Evolutionary conservation across 1,140 invertebrate genomes (phyloP).

Genomic region (Rhagoletis pomonella): DNA sequence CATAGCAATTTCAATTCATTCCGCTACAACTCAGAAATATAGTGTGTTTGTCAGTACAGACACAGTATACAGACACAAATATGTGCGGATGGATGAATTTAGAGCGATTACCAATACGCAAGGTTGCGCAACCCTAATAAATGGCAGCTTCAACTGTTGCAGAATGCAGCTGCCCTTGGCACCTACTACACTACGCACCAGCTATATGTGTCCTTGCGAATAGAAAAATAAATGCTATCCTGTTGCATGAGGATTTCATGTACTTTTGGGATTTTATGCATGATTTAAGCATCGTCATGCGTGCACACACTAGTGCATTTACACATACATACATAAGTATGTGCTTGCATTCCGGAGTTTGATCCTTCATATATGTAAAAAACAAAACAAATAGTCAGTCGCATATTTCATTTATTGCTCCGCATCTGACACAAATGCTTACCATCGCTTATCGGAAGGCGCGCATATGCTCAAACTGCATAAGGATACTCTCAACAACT

Average conservation of each 20-base stretch:
- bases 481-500: background rate
- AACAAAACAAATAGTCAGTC: too few relatives aligned
- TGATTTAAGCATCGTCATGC: background rate
- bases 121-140: conserved; percentile 26
- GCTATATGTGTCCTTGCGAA: too few relatives aligned
- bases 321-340: background rate
- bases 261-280: conserved; percentile 38
- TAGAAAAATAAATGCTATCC: too few relatives aligned
- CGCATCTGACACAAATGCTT: background rate
- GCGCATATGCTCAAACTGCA: background rate
- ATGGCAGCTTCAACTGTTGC: background rate
- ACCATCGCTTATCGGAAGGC: background rate
- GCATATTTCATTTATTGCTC: conserved; percentile 9
- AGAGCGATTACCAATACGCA: too few relatives aligned
- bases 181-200: too few relatives aligned
- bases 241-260: background rate
- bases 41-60: too few relatives aligned
- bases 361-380: background rate
- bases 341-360: background rate
- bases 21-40: too few relatives aligned
- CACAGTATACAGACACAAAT: too few relatives aligned
- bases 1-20: too few relatives aligned
- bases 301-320: background rate
- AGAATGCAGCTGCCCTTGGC: background rate
- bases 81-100: too few relatives aligned